These are phyloP conservation scores for Antheraea yamamai DNA, from an alignment of 2,888 invertebrate species.

Conservation along the genomic window DNA sequence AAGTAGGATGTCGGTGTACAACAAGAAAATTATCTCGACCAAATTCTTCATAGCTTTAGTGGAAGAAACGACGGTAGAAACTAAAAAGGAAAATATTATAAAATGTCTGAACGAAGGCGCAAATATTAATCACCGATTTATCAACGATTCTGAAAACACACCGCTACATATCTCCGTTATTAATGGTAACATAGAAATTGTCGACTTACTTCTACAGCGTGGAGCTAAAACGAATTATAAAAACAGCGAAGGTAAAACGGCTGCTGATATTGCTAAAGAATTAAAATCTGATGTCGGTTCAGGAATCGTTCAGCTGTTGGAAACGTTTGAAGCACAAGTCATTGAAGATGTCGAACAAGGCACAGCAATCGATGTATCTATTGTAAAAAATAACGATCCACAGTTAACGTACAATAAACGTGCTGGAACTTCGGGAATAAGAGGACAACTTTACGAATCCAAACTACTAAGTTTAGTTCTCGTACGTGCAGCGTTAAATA, in stretches of 20 bases:
- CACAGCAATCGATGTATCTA: neutral
- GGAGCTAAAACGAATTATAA: constrained; percentile 9
- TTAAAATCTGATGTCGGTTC: constrained; percentile 12
- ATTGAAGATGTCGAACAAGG: neutral
- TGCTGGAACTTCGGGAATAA: neutral
- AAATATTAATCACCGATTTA: constrained; percentile 12
- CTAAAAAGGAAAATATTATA: neutral
- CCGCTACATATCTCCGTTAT: constrained; percentile 18
- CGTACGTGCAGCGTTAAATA: constrained; percentile 4
- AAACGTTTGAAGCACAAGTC: neutral
- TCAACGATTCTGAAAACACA: constrained; percentile 16
- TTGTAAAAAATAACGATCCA: neutral
- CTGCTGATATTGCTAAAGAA: constrained; percentile 14
- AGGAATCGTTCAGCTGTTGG: constrained; percentile 1
- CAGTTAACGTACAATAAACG: constrained; percentile 12
- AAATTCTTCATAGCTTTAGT: neutral
- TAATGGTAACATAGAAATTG: constrained; percentile 16
- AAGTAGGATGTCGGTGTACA: neutral
- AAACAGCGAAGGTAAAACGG: constrained; percentile 16
- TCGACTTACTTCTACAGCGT: neutral
- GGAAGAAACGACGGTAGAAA: neutral
- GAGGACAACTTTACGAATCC: constrained; percentile 24
- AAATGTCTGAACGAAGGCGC: constrained; percentile 17
- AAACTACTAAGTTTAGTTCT: constrained; percentile 18
- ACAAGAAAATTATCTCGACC: neutral